Conservation (phyloP, 1,140 invertebrate species). For the Habropoda laboriosa region DNA sequence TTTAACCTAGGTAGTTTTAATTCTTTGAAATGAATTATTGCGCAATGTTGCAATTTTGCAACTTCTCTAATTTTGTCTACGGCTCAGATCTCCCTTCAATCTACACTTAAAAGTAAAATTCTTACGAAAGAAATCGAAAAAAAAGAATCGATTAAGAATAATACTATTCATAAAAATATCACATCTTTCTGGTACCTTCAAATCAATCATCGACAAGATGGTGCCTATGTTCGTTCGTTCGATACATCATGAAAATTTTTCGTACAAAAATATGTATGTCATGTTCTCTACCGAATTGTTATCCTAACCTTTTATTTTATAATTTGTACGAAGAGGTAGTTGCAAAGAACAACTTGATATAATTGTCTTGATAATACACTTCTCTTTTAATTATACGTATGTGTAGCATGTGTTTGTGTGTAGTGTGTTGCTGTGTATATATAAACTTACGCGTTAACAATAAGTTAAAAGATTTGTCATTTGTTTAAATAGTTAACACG, state of each 20-base stretch:
- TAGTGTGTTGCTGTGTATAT: neutral
- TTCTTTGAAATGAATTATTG: neutral
- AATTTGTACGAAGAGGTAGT: constrained; percentile 1
- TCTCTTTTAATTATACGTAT: neutral
- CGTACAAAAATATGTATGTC: constrained; percentile 47
- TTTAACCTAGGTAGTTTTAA: no score
- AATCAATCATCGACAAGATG: neutral
- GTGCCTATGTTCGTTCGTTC: neutral
- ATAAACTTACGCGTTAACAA: constrained; percentile 31
- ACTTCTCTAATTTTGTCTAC: neutral
- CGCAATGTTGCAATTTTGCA: neutral
- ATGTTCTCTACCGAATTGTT: constrained; percentile 6
- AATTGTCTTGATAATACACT: neutral
- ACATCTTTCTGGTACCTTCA: neutral
- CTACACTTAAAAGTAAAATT: neutral
- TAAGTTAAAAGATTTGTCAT: constrained; percentile 15
- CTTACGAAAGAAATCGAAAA: neutral
- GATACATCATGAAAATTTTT: constrained; percentile 30
- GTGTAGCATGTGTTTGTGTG: neutral
- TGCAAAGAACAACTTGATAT: constrained; percentile 4
- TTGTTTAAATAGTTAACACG: neutral
- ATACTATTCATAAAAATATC: constrained; percentile 22
- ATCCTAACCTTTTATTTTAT: neutral
- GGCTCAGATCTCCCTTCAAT: neutral
- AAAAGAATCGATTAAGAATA: neutral